Evolutionary conservation across 64 coral and sea anemone genomes (phyloP).

Genomic region (Montipora cactus): DNA sequence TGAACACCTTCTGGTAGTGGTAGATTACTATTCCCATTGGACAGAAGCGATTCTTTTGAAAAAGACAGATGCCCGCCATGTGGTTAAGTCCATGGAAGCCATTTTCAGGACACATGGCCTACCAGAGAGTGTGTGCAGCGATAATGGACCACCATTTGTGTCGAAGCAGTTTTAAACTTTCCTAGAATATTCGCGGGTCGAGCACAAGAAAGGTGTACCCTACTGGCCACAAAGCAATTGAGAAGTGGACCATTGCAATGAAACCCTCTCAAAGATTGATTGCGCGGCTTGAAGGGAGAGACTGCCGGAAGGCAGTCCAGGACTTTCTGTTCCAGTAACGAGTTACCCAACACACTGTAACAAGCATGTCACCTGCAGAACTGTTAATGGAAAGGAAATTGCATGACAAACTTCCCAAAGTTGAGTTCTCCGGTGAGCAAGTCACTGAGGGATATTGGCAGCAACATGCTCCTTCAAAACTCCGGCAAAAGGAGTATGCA

Average conservation of each 20-base stretch:
- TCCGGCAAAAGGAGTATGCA: too few relatives aligned
- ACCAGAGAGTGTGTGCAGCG: neutral
- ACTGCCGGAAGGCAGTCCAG: slow-evolving; percentile 21
- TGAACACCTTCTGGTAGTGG: slow-evolving; percentile 31
- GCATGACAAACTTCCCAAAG: too few relatives aligned
- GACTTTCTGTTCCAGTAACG: neutral
- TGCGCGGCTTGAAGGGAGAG: slow-evolving; percentile 48
- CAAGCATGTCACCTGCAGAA: too few relatives aligned
- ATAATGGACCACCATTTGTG: slow-evolving; percentile 33
- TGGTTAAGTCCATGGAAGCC: neutral
- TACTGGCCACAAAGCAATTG: slow-evolving; percentile 62
- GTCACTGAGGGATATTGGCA: too few relatives aligned
- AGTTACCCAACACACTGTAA: too few relatives aligned
- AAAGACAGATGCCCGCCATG: neutral
- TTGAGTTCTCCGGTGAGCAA: too few relatives aligned
- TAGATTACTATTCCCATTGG: slow-evolving; percentile 45
- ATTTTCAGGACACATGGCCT: neutral
- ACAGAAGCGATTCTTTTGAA: neutral
- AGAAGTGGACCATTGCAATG: slow-evolving; percentile 68
- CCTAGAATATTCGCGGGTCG: slow-evolving; percentile 4
- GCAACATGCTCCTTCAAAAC: too few relatives aligned
- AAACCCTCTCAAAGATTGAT: slow-evolving; percentile 69
- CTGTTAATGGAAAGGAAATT: too few relatives aligned
- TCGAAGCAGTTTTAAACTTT: slow-evolving; percentile 63
- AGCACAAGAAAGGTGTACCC: too few relatives aligned